These are phyloP conservation scores for Chloropsis hardwickii DNA, from an alignment of 2,113 vertebrate genomes.

Conservation along the genomic window DNA sequence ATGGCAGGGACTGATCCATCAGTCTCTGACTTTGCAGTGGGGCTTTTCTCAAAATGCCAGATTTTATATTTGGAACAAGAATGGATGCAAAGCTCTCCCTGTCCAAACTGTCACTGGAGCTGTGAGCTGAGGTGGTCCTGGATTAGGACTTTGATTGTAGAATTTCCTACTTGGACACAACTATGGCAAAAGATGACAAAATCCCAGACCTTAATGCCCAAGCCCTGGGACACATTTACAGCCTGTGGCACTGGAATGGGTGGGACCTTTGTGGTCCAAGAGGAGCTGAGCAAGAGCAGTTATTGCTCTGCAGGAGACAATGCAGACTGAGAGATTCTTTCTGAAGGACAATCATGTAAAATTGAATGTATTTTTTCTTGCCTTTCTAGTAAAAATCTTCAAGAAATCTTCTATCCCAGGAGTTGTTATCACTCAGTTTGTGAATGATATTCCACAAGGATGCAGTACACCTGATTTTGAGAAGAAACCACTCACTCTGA, in stretches of 20 bases:
- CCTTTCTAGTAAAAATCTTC: conserved; percentile 46
- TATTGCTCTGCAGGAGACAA: background rate
- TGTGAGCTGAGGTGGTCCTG: rapidly evolving
- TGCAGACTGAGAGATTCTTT: background rate
- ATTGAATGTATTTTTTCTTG: background rate
- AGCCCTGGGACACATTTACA: background rate
- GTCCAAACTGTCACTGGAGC: rapidly evolving
- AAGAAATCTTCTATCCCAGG: conserved; percentile 78
- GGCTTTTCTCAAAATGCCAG: background rate
- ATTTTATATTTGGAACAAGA: background rate
- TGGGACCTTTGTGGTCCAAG: background rate
- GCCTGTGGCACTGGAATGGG: background rate
- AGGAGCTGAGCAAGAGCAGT: background rate
- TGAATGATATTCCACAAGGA: conserved; percentile 76
- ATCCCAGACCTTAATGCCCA: too few relatives aligned
- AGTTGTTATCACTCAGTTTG: conserved; percentile 77
- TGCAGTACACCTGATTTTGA: conserved; percentile 81
- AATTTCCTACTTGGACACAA: background rate
- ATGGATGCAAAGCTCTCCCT: background rate
- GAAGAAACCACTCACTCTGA: conserved; percentile 74
- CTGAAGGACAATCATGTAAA: background rate
- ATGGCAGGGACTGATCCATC: background rate
- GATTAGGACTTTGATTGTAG: background rate
- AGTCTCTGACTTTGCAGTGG: background rate
- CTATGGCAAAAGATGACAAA: background rate